Percentiles rank a stretch among this genome's conserved stretches.
Evolutionary conservation across 2,797 vertebrate genomes (phyloP).

Genomic region (Sebastes baramenuke): DNA sequence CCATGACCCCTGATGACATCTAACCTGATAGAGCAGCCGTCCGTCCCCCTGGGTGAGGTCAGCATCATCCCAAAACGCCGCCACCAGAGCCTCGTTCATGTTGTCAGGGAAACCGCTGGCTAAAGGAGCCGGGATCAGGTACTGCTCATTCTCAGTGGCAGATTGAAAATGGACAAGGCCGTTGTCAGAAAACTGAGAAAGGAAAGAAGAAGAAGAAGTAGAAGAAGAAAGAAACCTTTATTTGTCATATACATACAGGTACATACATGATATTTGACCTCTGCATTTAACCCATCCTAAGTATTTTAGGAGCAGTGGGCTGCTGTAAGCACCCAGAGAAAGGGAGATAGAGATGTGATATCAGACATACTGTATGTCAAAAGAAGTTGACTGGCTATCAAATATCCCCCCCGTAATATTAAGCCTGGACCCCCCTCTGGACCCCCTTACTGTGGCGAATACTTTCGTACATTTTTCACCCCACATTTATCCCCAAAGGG

Average conservation of each 20-base stretch:
- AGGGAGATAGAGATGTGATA: neutral
- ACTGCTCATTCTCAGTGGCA: constrained; percentile 79
- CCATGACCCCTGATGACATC: neutral
- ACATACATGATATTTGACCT: no score
- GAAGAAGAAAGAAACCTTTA: no score
- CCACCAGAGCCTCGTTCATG: constrained; percentile 78
- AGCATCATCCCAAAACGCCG: constrained; percentile 87
- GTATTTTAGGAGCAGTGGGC: no score
- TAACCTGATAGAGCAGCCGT: constrained; percentile 83
- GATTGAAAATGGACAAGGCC: constrained; percentile 86
- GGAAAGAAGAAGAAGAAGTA: neutral
- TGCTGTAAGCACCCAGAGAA: neutral
- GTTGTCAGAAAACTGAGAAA: constrained; percentile 86
- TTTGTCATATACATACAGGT: no score
- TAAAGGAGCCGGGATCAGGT: constrained; percentile 79
- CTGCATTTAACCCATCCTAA: no score
- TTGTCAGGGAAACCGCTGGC: constrained; percentile 75
- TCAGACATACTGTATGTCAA: neutral
- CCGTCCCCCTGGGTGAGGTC: constrained; percentile 83
- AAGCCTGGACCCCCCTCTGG: no score
- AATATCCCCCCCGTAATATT: no score
- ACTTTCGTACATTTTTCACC: no score
- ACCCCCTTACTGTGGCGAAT: no score
- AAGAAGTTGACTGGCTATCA: neutral
- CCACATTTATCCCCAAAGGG: no score